Conservation (phyloP, 2,888 invertebrate genomes). For the Sarcophaga carnaria region DNA sequence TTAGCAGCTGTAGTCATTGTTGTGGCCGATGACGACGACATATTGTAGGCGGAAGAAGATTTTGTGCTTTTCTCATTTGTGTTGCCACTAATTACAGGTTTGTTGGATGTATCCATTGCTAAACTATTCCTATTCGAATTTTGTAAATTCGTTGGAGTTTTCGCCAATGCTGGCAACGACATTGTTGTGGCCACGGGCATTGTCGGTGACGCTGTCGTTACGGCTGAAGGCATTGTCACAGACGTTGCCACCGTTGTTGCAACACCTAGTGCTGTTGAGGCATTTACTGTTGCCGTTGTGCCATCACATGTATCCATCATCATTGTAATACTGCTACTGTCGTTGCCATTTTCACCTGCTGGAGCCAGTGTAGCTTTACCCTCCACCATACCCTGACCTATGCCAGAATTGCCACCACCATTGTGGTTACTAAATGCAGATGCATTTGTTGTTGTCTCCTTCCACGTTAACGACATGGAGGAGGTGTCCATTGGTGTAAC, state of each 20-base stretch:
- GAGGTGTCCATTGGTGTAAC: slow-evolving; percentile 41
- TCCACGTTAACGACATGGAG: slow-evolving; percentile 64
- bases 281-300: slow-evolving; percentile 50
- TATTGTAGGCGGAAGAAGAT: slow-evolving; percentile 37
- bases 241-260: slow-evolving; percentile 50
- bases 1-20: background rate
- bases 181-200: slow-evolving; percentile 37
- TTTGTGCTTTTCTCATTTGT: slow-evolving; percentile 64
- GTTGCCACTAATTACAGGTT: slow-evolving; percentile 49
- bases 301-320: slow-evolving; percentile 69
- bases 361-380: slow-evolving; percentile 12
- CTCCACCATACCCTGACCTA: slow-evolving; percentile 52
- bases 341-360: slow-evolving; percentile 48
- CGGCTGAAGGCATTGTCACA: slow-evolving; percentile 11
- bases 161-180: background rate
- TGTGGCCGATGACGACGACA: slow-evolving; percentile 11
- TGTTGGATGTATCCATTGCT: slow-evolving; percentile 64
- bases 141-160: slow-evolving; percentile 60
- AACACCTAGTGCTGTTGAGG: slow-evolving; percentile 42
- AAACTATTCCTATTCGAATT: slow-evolving; percentile 59
- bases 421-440: slow-evolving; percentile 64
- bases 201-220: slow-evolving; percentile 31
- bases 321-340: slow-evolving; percentile 51
- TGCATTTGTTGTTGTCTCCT: slow-evolving; percentile 46
- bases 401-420: slow-evolving; percentile 64